Base-by-base conservation (phyloP, 2,797 vertebrate species). In the Psittacula derbiana region DNA sequence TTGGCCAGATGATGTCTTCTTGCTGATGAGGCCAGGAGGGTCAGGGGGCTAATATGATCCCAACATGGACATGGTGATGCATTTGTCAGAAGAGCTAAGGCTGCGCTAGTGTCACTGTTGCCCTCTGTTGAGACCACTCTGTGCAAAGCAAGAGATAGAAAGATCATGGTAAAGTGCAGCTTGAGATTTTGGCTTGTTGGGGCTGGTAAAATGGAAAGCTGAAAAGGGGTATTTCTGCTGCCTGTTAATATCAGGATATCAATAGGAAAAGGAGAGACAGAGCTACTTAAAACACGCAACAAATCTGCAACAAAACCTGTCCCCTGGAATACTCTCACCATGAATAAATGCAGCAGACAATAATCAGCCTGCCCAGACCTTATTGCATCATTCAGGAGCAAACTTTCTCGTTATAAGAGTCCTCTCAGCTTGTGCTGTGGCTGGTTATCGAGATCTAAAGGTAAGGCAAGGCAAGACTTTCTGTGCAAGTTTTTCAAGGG, bases 81-180 rank as follows among this genome's bases (percentile, higher is more conserved):
- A 11, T 71, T 78, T 69, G 31, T 41, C 28, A 60, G 65, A 88
- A 86, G 16, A 88, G 13, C 12, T 40, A 52, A 53, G 49, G 24
- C 18, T 74, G 2, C 12, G 12, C 15, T 16, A 38, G 23, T 27
- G 24, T n/a, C 66, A 20, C 27, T 18, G 11, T 6, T 65, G 38
- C 13, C 43, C 30, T 31, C 20, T 61, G 46, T 24, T 47, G 38
- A 80, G 57, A 71, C 4, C 19, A 27, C 31, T 55, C 13, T 1
- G 8, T 2, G 4, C 6, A 25, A 74, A 67, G 49, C 4, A 61
- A 33, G 44, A 71, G 41, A 60, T 41, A 40, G 41, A 62, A 53
- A 12, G 12, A 27, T 47, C 0, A 0, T 0, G 1, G 47, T 31
- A 41, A 82, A 64, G 23, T 79, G 24, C 14, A 41, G 5, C 8